phyloP scores from a whole-genome alignment of 2,113 vertebrate species.

The Sula dactylatra region DNA sequence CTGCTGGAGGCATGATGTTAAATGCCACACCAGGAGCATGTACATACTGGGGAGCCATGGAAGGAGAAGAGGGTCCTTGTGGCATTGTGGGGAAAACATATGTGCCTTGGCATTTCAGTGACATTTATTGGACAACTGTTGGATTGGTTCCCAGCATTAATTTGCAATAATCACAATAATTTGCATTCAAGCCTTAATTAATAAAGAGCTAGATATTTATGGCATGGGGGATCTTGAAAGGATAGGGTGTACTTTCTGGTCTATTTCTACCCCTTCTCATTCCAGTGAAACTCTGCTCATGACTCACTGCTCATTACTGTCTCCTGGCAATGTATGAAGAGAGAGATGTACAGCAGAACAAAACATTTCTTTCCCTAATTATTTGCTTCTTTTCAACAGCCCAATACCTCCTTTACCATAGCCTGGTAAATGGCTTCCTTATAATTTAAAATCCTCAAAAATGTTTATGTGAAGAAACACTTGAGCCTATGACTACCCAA shows the following conservation, averaged over 20 bases:
- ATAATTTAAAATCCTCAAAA: neutral
- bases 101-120: neutral
- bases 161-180: slow-evolving; percentile 30
- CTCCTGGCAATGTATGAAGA: neutral
- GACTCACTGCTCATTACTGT: slow-evolving; percentile 35
- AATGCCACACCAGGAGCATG: neutral
- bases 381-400: neutral
- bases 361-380: neutral
- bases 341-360: slow-evolving; percentile 4
- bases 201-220: neutral
- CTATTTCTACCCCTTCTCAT: slow-evolving; percentile 23
- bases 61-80: neutral
- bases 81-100: neutral
- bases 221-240: neutral
- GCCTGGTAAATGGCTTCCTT: neutral
- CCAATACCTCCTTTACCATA: neutral
- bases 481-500: neutral
- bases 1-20: neutral
- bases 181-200: neutral
- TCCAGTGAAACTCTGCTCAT: neutral
- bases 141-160: slow-evolving; percentile 4
- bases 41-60: neutral
- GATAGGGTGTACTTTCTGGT: neutral
- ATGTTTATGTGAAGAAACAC: neutral
- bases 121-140: neutral